A percentile compares a stretch with the other conserved stretches of the same genome.
Conservation (phyloP, 2,888 invertebrate genomes). For the Gerosis bhagava region DNA sequence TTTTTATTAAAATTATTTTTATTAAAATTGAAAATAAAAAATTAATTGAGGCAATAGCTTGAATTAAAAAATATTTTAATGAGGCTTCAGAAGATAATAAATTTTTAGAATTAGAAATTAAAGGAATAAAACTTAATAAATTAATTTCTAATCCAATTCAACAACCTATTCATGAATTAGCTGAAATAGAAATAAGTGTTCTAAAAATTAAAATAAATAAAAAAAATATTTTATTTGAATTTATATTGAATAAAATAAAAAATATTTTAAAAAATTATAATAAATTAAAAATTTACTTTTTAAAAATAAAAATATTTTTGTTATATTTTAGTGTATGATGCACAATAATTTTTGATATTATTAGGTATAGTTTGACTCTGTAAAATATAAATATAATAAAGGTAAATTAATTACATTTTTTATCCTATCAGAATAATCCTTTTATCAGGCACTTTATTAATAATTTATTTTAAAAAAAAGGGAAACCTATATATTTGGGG, state of each 20-base stretch:
- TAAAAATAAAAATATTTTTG: constrained; percentile 15
- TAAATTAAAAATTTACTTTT: constrained; percentile 39
- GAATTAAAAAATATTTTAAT: constrained; percentile 83
- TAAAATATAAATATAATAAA: constrained; percentile 82
- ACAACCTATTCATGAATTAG: constrained; percentile 66
- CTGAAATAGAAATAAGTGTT: constrained; percentile 59
- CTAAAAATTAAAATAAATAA: constrained; percentile 78
- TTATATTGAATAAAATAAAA: constrained; percentile 74
- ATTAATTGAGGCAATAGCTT: constrained; percentile 81
- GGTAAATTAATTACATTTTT: constrained; percentile 61
- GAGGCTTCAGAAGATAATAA: constrained; percentile 76
- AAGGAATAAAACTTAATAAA: constrained; percentile 82
- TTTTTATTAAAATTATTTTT: constrained; percentile 58
- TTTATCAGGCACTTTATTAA: constrained; percentile 71
- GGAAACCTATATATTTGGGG: constrained; percentile 76
- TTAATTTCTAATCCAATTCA: constrained; percentile 86
- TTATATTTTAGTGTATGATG: constrained; percentile 84
- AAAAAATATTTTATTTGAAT: constrained; percentile 77
- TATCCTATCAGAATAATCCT: constrained; percentile 74
- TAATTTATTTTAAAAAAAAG: constrained; percentile 64
- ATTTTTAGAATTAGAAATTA: constrained; percentile 76
- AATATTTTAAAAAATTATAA: constrained; percentile 67
- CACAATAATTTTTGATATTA: constrained; percentile 84
- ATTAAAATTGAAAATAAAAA: constrained; percentile 74
- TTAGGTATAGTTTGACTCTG: constrained; percentile 83